Conservation (phyloP, 2,797 vertebrate species). For the Hippoglossus hippoglossus region DNA sequence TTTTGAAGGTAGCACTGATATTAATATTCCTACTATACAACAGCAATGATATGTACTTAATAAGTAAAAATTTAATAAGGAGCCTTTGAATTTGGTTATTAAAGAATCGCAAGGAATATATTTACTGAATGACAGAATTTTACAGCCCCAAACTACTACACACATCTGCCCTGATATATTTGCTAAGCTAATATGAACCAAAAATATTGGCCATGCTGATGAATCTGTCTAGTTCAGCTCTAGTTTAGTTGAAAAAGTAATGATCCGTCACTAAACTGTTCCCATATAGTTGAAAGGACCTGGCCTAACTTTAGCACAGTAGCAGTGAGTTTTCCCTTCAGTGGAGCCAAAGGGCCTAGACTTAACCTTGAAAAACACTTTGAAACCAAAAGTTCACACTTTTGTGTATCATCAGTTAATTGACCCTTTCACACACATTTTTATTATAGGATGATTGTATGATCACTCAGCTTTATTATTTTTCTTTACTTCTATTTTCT, state of each 20-base stretch:
- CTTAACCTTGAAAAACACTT: neutral
- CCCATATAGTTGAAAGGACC: conserved; percentile 1
- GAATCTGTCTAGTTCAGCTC: neutral
- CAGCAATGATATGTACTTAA: too few species aligned
- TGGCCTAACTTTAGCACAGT: neutral
- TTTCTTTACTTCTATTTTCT: neutral
- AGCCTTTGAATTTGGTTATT: too few species aligned
- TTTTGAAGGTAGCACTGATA: too few species aligned
- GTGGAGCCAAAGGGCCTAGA: neutral
- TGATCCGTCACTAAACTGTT: neutral
- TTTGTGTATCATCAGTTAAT: conserved; percentile 9
- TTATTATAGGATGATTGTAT: neutral
- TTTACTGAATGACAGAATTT: too few species aligned
- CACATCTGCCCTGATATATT: neutral
- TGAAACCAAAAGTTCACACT: neutral
- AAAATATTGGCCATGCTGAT: neutral
- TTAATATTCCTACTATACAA: too few species aligned
- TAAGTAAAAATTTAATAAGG: too few species aligned
- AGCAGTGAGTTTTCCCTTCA: neutral
- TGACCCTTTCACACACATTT: neutral
- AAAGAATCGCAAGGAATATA: too few species aligned
- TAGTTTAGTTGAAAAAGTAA: conserved; percentile 1
- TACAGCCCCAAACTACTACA: neutral
- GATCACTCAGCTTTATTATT: neutral
- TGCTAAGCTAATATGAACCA: neutral